Conservation (phyloP, 2,888 invertebrate genomes). For the Anoncus sp. region DNA sequence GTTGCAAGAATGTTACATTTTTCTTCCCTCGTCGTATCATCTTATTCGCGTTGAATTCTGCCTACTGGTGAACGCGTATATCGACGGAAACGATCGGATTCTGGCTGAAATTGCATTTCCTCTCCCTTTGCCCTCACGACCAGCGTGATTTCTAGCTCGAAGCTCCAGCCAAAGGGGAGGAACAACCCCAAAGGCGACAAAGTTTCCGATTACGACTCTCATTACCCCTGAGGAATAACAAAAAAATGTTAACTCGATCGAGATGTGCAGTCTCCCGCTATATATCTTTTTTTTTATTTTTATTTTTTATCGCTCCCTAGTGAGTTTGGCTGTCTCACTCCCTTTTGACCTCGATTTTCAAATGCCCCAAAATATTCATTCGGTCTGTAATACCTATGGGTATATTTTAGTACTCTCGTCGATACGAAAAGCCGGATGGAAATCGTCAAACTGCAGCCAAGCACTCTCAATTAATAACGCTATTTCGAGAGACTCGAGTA, state of each 20-base stretch:
- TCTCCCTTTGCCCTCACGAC: background rate
- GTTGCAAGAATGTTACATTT: background rate
- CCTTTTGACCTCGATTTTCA: background rate
- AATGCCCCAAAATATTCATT: background rate
- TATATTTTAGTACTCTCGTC: background rate
- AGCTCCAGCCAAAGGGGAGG: conserved; percentile 5
- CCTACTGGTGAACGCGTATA: conserved; percentile 17
- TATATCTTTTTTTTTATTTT: background rate
- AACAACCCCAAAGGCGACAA: conserved; percentile 12
- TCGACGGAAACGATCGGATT: conserved; percentile 38
- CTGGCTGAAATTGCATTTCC: conserved; percentile 42
- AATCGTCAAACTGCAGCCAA: background rate
- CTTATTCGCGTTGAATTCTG: background rate
- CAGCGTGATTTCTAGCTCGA: background rate
- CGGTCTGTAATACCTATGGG: no score
- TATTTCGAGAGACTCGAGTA: background rate
- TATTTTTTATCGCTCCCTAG: conserved; percentile 26
- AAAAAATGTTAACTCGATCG: conserved; percentile 20
- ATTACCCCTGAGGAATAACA: background rate
- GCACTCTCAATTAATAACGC: conserved; percentile 2
- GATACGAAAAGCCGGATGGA: background rate
- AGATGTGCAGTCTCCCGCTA: conserved; percentile 8
- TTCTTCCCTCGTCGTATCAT: conserved; percentile 2
- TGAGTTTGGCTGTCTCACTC: background rate
- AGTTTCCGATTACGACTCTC: conserved; percentile 13